phyloP scores from a whole-genome alignment of 2,888 invertebrate species.

The Erynnis tages region DNA sequence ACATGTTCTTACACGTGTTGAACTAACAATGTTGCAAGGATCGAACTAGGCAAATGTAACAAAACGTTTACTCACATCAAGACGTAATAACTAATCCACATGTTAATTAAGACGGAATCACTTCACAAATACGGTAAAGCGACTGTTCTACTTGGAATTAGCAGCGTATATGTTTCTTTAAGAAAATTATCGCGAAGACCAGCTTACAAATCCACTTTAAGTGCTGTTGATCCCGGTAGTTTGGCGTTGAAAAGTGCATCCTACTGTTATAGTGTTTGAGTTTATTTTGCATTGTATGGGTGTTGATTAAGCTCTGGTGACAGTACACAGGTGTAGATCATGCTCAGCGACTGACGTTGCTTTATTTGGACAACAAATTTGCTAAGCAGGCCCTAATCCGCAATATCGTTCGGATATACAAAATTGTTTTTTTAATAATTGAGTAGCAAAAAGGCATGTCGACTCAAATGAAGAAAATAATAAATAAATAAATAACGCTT shows the following conservation, averaged over 20 bases:
- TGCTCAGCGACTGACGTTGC: constrained; percentile 37
- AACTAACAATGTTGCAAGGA: not conserved
- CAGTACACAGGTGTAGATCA: constrained; percentile 34
- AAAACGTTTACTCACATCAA: constrained; percentile 39
- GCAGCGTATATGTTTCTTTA: constrained; percentile 36
- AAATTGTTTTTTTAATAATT: constrained; percentile 21
- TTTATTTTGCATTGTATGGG: constrained; percentile 25
- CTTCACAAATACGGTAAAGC: constrained; percentile 32
- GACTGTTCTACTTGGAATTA: constrained; percentile 38
- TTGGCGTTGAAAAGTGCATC: constrained; percentile 8
- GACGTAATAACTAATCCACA: constrained; percentile 38
- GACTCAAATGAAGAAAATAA: no score
- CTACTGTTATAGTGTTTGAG: constrained; percentile 12
- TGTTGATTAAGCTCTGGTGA: constrained; percentile 29
- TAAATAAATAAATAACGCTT: no score
- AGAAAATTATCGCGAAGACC: constrained; percentile 32
- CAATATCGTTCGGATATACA: constrained; percentile 8
- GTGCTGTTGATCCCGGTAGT: constrained; percentile 5
- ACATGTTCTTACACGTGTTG: no score
- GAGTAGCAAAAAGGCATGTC: no score
- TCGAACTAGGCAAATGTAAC: constrained; percentile 17
- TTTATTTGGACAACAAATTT: constrained; percentile 43
- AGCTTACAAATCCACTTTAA: constrained; percentile 19
- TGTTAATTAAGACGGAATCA: constrained; percentile 30
- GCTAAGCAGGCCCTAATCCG: constrained; percentile 32